A percentile compares a stretch with the other conserved stretches of the same genome.
These are phyloP conservation scores for Patella depressa DNA, from an alignment of 2,888 invertebrate genomes.

Conservation along the genomic window DNA sequence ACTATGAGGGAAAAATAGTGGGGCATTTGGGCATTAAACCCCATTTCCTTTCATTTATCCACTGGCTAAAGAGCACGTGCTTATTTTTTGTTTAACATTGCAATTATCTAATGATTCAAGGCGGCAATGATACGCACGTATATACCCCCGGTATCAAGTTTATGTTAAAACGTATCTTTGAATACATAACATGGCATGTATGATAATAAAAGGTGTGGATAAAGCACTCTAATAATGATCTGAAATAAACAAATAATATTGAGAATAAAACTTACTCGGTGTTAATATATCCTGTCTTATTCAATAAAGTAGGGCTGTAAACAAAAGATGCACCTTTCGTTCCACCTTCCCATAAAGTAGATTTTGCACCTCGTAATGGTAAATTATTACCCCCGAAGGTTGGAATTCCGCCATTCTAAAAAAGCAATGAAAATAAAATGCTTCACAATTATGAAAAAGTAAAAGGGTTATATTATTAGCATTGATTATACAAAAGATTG, in stretches of 20 bases:
- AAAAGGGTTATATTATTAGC: background rate
- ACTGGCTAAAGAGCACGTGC: too few species aligned
- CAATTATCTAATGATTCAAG: too few species aligned
- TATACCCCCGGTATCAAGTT: too few species aligned
- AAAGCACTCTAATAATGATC: background rate
- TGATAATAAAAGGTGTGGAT: too few species aligned
- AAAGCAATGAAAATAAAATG: background rate
- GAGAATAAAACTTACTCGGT: constrained; percentile 43
- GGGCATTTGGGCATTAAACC: too few species aligned
- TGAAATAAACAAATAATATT: background rate
- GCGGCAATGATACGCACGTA: too few species aligned
- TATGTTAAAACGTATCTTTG: too few species aligned
- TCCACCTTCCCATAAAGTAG: constrained; percentile 89
- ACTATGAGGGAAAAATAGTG: too few species aligned
- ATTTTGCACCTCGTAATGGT: constrained; percentile 75
- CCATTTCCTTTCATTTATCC: too few species aligned
- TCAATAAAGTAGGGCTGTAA: constrained; percentile 57
- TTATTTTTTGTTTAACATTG: too few species aligned
- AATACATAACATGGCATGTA: too few species aligned
- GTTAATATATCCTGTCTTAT: constrained; percentile 48
- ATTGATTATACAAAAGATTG: background rate
- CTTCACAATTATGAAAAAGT: background rate
- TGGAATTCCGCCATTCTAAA: constrained; percentile 70
- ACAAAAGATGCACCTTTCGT: constrained; percentile 70
- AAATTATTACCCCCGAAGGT: constrained; percentile 68